phyloP scores from a whole-genome alignment of 2,797 vertebrate genomes.

The Pantherophis vulpinus region DNA sequence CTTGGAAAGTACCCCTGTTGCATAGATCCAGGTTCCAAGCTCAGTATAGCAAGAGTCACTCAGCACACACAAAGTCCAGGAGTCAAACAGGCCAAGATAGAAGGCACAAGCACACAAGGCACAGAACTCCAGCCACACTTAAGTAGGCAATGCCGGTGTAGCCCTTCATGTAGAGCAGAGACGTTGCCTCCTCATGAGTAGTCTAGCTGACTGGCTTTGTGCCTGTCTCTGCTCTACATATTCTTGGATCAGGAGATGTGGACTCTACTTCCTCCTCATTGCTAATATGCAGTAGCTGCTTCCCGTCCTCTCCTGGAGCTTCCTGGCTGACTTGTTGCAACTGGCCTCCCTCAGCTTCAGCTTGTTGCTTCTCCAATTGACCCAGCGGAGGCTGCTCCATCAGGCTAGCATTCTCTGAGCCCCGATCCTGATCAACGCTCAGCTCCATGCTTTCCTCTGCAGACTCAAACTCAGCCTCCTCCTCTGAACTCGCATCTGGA shows the following conservation, averaged over 20 bases:
- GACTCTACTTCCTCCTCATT: neutral
- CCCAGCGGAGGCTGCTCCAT: too few relatives aligned
- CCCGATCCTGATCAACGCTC: neutral
- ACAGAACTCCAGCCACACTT: neutral
- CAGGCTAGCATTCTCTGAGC: neutral
- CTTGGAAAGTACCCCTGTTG: neutral
- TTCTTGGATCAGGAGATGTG: neutral
- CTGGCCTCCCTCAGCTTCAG: neutral
- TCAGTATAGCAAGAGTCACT: too few relatives aligned
- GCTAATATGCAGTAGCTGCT: neutral
- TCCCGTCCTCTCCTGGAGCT: neutral
- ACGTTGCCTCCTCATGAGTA: neutral
- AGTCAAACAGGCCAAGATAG: too few relatives aligned
- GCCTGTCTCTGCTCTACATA: neutral
- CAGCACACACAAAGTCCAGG: neutral
- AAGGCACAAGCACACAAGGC: too few relatives aligned
- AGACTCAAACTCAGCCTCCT: neutral
- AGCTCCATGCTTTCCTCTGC: neutral
- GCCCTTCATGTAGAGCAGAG: neutral
- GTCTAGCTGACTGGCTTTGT: neutral
- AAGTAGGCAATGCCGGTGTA: neutral
- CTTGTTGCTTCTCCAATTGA: neutral
- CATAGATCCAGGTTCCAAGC: neutral
- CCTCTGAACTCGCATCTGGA: neutral
- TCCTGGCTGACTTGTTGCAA: neutral